These are phyloP conservation scores for Ormyrus labotus DNA, from an alignment of 2,888 invertebrate genomes.

Conservation along the genomic window DNA sequence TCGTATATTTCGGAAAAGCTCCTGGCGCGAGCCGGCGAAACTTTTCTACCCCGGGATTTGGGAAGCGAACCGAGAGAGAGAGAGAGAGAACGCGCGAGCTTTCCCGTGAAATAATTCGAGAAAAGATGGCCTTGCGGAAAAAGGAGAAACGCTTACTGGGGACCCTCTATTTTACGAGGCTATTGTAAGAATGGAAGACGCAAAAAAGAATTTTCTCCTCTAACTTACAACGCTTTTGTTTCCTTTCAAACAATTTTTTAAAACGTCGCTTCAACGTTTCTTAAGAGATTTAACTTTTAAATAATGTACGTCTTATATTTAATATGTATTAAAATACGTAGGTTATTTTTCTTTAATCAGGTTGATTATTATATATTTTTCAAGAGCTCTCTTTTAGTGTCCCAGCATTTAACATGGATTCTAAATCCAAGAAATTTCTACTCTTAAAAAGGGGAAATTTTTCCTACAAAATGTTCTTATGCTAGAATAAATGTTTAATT, in stretches of 20 bases:
- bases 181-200: conserved; percentile 46
- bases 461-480: too few relatives aligned
- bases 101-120: conserved; percentile 64
- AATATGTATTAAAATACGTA: too few relatives aligned
- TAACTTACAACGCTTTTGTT: conserved; percentile 27
- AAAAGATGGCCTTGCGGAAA: conserved; percentile 56
- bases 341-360: too few relatives aligned
- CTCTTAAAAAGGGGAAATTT: too few relatives aligned
- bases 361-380: too few relatives aligned
- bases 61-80: conserved; percentile 65
- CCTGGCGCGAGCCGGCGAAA: conserved; percentile 59
- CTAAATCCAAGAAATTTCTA: too few relatives aligned
- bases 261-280: too few relatives aligned
- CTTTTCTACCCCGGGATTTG: conserved; percentile 70
- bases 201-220: conserved; percentile 34
- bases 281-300: too few relatives aligned
- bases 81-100: conserved; percentile 63
- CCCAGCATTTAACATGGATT: too few relatives aligned
- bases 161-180: conserved; percentile 52
- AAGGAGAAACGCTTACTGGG: conserved; percentile 54
- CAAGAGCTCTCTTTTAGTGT: too few relatives aligned
- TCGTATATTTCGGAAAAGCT: conserved; percentile 72
- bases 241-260: conserved; percentile 14
- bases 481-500: too few relatives aligned
- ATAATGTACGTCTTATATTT: too few relatives aligned